Base-by-base conservation (phyloP, 2,888 invertebrate genomes). In the Congeria kusceri region DNA sequence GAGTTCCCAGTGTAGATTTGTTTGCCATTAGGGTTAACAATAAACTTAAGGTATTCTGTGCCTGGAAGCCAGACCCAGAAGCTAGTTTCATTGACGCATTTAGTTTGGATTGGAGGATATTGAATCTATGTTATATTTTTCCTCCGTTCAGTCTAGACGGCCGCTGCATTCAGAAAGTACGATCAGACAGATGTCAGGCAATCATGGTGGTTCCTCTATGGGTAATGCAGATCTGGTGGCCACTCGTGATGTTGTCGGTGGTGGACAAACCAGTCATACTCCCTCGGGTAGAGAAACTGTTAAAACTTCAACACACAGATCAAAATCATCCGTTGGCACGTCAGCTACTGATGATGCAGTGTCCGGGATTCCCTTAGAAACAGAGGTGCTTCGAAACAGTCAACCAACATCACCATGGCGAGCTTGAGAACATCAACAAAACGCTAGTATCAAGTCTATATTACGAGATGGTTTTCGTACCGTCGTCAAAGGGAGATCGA, bases 391-490 rank as follows among this genome's bases (percentile, higher is more conserved):
- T 77, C 67, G 39, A 71, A 53, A 61, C 18, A 61, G 27, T n/a
- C 66, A 28, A 62, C 71, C 61, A 66, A 59, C 25, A 66, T 80
- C 44, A 56, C 84, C 59, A 61, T 84, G 66, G 49, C 70, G 32
- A 77, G 83, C 39, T 86, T 82, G 80, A 47, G 71, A 58, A 29
- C 20, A n/a, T 64, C 67, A 29, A 84, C 83, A 44, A 59, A 78
- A 47, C 74, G 78, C 56, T 71, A 78, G 63, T 83, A 80, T 56
- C 47, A 70, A 57, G 47, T 46, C n/a, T 74, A 68, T 76, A 70
- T 77, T 47, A 71, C 75, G 27, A 75, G 64, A 78, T 84, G 84
- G 84, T 58, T 77, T 68, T 69, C 46, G 39, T 83, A 67, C 79
- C 79, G 75, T 73, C 4, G 47, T 75, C 15, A 69, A 65, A 18